Evolutionary conservation across 2,888 invertebrate species (phyloP).

Genomic region (Andricus curvator): DNA sequence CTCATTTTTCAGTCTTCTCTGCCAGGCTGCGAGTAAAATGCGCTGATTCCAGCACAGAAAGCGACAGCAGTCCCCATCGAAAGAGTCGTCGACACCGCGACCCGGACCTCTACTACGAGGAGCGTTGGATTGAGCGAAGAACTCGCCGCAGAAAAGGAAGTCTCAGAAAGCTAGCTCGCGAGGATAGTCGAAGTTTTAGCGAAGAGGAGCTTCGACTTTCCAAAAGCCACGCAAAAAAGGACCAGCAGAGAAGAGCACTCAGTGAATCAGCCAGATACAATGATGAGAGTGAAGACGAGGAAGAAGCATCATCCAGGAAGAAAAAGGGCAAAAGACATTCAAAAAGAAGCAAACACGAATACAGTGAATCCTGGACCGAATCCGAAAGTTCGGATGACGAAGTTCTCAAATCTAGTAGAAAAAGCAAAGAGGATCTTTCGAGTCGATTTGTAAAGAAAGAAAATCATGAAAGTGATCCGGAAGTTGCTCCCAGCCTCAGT

Average conservation of each 20-base stretch:
- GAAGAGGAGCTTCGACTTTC: constrained; percentile 70
- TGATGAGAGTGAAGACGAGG: constrained; percentile 53
- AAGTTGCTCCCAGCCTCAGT: constrained; percentile 62
- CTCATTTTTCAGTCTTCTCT: constrained; percentile 66
- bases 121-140: constrained; percentile 71
- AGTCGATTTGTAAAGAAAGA: constrained; percentile 60
- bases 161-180: constrained; percentile 65
- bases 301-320: constrained; percentile 43
- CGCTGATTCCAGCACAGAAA: constrained; percentile 68
- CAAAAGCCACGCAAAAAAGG: constrained; percentile 68
- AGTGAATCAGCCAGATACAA: constrained; percentile 74
- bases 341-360: constrained; percentile 61
- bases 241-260: constrained; percentile 64
- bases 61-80: constrained; percentile 60
- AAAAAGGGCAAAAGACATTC: constrained; percentile 51
- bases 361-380: constrained; percentile 77
- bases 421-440: constrained; percentile 8
- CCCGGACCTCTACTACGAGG: constrained; percentile 71
- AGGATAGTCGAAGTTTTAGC: constrained; percentile 74
- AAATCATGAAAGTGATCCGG: constrained; percentile 42
- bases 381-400: constrained; percentile 69
- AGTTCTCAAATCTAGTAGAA: constrained; percentile 38
- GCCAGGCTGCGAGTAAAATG: constrained; percentile 72
- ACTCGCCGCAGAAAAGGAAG: constrained; percentile 65
- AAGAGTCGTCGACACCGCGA: constrained; percentile 58